A percentile compares a stretch with the other conserved stretches of the same genome.
These are phyloP conservation scores for Dicyrtoma fusca DNA, from an alignment of 2,888 invertebrate genomes.

Conservation along the genomic window DNA sequence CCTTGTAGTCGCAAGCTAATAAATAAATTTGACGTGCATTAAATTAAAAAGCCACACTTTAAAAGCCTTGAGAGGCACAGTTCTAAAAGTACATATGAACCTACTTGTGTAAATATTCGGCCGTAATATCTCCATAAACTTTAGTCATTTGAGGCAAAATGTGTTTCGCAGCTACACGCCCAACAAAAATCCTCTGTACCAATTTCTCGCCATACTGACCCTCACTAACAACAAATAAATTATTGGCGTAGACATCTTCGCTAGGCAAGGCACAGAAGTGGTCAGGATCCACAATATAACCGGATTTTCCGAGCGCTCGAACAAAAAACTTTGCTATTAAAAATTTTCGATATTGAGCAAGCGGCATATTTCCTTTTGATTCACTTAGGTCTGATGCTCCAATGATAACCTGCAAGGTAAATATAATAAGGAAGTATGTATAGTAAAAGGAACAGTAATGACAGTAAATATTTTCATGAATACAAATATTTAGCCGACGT, in stretches of 20 bases:
- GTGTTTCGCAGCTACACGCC: conserved; percentile 15
- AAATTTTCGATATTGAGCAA: conserved; percentile 35
- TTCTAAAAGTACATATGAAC: neutral
- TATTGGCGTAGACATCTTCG: neutral
- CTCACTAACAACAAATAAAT: conserved; percentile 10
- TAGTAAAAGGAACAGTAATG: neutral
- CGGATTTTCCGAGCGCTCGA: conserved; percentile 33
- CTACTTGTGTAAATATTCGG: conserved; percentile 37
- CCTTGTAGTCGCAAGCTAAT: conserved; percentile 22
- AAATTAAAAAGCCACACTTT: neutral
- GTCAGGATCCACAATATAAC: conserved; percentile 28
- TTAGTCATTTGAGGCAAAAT: neutral
- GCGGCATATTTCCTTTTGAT: conserved; percentile 2
- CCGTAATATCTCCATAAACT: conserved; percentile 11
- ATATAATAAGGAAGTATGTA: neutral
- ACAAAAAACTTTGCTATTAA: conserved; percentile 29
- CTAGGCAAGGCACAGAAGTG: conserved; percentile 25
- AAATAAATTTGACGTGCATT: neutral
- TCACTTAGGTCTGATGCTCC: conserved; percentile 22
- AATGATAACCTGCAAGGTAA: conserved; percentile 16
- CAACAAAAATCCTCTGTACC: conserved; percentile 1
- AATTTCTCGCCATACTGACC: neutral
- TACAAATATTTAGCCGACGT: neutral
- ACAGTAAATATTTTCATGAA: neutral
- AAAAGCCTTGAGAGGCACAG: neutral